A percentile compares a stretch with the other conserved stretches of the same genome.
phyloP scores from a whole-genome alignment of 2,113 vertebrate species.

The Scortum barcoo region DNA sequence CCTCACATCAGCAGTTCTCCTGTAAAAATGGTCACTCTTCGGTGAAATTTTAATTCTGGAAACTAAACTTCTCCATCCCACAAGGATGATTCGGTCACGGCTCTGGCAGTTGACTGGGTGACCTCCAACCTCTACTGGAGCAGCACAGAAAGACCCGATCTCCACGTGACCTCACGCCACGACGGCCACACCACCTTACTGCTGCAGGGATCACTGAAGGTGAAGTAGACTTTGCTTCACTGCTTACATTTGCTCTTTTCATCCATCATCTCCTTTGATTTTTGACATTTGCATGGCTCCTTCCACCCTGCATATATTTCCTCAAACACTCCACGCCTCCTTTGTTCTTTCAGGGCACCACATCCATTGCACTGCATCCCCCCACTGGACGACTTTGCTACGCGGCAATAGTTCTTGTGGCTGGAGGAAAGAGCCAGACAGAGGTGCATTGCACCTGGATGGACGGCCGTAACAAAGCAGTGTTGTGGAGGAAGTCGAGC shows the following conservation, averaged over 20 bases:
- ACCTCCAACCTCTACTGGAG: conserved; percentile 93
- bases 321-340: neutral
- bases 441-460: conserved; percentile 88
- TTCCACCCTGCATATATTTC: neutral
- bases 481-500: conserved; percentile 84
- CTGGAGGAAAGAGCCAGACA: accelerated
- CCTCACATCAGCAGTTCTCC: neutral
- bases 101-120: conserved; percentile 92
- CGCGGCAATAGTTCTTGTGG: conserved; percentile 65
- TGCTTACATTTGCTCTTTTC: neutral
- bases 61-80: neutral
- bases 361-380: conserved; percentile 87
- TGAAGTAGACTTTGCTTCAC: conserved; percentile 9
- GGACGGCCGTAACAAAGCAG: conserved; percentile 85
- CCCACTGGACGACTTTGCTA: conserved; percentile 87
- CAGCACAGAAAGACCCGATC: conserved; percentile 68
- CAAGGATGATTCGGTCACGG: conserved; percentile 78
- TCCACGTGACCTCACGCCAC: conserved; percentile 82
- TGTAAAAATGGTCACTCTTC: neutral
- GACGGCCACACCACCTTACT: conserved; percentile 77
- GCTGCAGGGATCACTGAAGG: conserved; percentile 74
- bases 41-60: neutral
- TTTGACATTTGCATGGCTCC: neutral
- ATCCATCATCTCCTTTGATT: neutral
- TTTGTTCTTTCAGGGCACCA: conserved; percentile 48